A percentile compares a stretch with the other conserved stretches of the same genome.
phyloP scores from a whole-genome alignment of 2,113 vertebrate genomes.

The Triplophysa tibetana region DNA sequence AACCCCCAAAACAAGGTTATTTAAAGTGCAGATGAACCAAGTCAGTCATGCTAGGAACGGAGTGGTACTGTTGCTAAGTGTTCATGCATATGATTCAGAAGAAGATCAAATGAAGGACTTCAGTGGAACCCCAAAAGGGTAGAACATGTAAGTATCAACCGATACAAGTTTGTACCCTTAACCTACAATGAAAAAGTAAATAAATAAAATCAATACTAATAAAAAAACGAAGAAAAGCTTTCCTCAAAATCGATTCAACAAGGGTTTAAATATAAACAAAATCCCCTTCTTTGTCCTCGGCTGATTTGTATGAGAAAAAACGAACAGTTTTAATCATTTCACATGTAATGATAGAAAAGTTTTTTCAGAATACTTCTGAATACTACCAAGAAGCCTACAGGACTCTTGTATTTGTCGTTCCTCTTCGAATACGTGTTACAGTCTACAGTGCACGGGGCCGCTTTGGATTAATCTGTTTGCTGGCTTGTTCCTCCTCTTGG shows the following conservation, averaged over 20 bases:
- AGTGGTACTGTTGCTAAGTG: slow-evolving; percentile 11
- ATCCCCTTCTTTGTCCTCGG: slow-evolving; percentile 15
- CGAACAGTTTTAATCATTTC: slow-evolving; percentile 32
- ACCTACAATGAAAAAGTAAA: slow-evolving; percentile 48
- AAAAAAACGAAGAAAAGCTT: slow-evolving; percentile 30
- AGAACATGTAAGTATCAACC: slow-evolving; percentile 10
- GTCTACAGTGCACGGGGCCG: slow-evolving; percentile 91
- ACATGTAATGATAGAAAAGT: slow-evolving; percentile 30
- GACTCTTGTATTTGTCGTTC: slow-evolving; percentile 28
- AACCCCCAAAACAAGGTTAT: slow-evolving; percentile 23
- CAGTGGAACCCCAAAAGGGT: slow-evolving; percentile 18
- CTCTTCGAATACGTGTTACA: background rate
- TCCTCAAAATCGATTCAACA: slow-evolving; percentile 23
- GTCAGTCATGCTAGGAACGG: slow-evolving; percentile 43
- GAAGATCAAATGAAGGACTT: slow-evolving; percentile 9
- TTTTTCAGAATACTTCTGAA: slow-evolving; percentile 34
- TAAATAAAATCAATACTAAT: slow-evolving; percentile 46
- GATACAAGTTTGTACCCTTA: slow-evolving; percentile 25
- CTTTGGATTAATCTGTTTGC: slow-evolving; percentile 98
- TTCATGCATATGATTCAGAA: slow-evolving; percentile 38
- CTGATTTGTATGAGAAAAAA: slow-evolving; percentile 31
- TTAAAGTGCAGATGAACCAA: slow-evolving; percentile 48
- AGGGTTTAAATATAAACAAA: background rate
- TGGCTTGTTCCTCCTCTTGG: slow-evolving; percentile 97
- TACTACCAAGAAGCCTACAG: slow-evolving; percentile 34